Conservation (phyloP, 2,888 invertebrate genomes). For the Drosophila quinaria region DNA sequence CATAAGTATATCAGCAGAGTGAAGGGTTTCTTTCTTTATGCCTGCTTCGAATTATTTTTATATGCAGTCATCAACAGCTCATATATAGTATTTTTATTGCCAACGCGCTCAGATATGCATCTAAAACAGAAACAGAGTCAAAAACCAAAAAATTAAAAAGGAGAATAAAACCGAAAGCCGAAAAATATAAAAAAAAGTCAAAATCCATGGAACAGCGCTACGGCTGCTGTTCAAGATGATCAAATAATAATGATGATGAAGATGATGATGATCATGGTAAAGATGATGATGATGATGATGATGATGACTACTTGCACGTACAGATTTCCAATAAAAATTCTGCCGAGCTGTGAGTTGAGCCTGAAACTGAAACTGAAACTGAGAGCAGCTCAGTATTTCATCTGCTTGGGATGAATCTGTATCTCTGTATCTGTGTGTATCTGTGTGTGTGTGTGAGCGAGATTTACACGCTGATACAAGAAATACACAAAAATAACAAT, state of each 20-base stretch:
- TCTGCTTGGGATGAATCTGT: slow-evolving; percentile 27
- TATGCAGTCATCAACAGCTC: slow-evolving; percentile 81
- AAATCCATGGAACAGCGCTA: slow-evolving; percentile 43
- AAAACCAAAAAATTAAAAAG: slow-evolving; percentile 9
- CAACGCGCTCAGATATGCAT: slow-evolving; percentile 73
- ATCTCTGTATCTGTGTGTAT: slow-evolving; percentile 34
- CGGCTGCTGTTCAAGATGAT: slow-evolving; percentile 47
- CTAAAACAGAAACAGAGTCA: slow-evolving; percentile 55
- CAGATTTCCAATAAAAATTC: slow-evolving; percentile 80
- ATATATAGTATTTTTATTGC: slow-evolving; percentile 79
- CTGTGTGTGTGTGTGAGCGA: slow-evolving; percentile 60
- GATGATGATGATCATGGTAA: slow-evolving; percentile 26
- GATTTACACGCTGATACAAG: slow-evolving; percentile 78
- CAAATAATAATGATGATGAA: slow-evolving; percentile 23
- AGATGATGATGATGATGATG: slow-evolving; percentile 32
- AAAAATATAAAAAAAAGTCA: slow-evolving; percentile 34
- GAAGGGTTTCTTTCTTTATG: slow-evolving; percentile 47
- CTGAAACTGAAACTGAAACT: slow-evolving; percentile 5
- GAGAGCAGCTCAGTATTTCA: slow-evolving; percentile 63
- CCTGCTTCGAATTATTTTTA: slow-evolving; percentile 72
- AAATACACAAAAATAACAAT: slow-evolving; percentile 69
- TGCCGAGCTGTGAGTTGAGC: slow-evolving; percentile 40
- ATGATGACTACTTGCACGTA: slow-evolving; percentile 77
- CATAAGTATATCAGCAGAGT: slow-evolving; percentile 28
- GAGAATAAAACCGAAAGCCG: slow-evolving; percentile 13